phyloP scores from a whole-genome alignment of 2,113 vertebrate species.

The Brachionichthys hirsutus region DNA sequence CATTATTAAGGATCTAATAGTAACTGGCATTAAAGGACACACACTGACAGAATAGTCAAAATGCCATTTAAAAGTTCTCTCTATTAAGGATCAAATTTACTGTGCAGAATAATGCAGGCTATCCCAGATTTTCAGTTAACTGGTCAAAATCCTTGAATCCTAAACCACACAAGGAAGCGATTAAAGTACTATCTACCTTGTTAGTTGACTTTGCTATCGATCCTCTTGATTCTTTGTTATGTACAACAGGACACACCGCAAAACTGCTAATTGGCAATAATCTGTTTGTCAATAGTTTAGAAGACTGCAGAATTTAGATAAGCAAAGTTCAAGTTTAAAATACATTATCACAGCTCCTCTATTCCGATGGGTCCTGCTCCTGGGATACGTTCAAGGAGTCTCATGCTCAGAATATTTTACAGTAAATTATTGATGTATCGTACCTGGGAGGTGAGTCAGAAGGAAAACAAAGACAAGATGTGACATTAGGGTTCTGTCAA shows the following conservation, averaged over 20 bases:
- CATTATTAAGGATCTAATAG: constrained; percentile 19
- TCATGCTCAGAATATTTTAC: constrained; percentile 72
- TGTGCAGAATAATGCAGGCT: constrained; percentile 15
- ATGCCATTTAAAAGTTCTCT: no score
- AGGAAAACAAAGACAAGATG: constrained; percentile 53
- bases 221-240: constrained; percentile 78
- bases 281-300: constrained; percentile 82
- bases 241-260: constrained; percentile 79
- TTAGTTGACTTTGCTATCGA: constrained; percentile 78
- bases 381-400: constrained; percentile 66
- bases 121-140: constrained; percentile 6
- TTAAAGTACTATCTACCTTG: constrained; percentile 65
- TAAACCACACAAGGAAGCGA: constrained; percentile 44
- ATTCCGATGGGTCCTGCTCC: constrained; percentile 59
- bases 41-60: constrained; percentile 25
- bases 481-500: constrained; percentile 40
- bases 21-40: constrained; percentile 32
- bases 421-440: constrained; percentile 59
- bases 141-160: no score
- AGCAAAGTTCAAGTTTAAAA: constrained; percentile 80
- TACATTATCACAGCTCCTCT: constrained; percentile 70
- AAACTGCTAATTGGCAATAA: constrained; percentile 87
- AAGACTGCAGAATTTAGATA: constrained; percentile 83
- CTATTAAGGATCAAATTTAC: constrained; percentile 21
- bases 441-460: constrained; percentile 48